Evolutionary conservation across 2,113 vertebrate genomes (phyloP).

Genomic region (Neomonachus schauinslandi): DNA sequence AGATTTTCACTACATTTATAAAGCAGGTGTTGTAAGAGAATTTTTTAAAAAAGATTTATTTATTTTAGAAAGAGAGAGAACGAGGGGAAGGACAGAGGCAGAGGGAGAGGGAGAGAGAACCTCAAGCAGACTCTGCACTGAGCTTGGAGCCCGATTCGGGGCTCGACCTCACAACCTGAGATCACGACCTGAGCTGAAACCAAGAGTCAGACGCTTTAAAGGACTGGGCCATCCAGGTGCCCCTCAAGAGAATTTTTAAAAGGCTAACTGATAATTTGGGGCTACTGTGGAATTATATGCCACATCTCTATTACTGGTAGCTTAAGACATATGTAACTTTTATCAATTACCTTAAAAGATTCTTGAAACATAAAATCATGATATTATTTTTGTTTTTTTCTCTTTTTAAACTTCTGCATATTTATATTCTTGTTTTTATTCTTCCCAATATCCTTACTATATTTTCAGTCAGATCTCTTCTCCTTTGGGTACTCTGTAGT

Average conservation of each 20-base stretch:
- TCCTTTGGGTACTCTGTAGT: neutral
- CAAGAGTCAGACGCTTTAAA: neutral
- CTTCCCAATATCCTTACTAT: neutral
- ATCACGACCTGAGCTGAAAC: neutral
- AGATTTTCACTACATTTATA: neutral
- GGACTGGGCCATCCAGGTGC: neutral
- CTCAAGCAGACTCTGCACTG: neutral
- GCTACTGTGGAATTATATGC: conserved; percentile 64
- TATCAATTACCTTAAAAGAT: conserved; percentile 56
- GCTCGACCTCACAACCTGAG: neutral
- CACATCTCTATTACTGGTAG: conserved; percentile 45
- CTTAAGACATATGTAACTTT: conserved; percentile 77
- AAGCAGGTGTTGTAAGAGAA: conserved; percentile 53
- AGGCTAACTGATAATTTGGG: conserved; percentile 55
- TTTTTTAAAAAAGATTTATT: conserved; percentile 67
- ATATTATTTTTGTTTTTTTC: neutral
- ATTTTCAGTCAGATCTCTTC: neutral
- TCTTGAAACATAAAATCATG: neutral
- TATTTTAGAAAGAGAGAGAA: neutral
- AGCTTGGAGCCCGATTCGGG: neutral
- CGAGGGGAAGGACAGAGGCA: neutral
- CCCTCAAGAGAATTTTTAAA: conserved; percentile 76
- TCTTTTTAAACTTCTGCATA: neutral
- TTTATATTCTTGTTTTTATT: conserved; percentile 1
- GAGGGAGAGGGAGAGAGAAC: neutral